Evolutionary conservation across 2,888 invertebrate genomes (phyloP), one percentile per base, ranked within the genome.

Genomic region (Parnassius glacialis): DNA sequence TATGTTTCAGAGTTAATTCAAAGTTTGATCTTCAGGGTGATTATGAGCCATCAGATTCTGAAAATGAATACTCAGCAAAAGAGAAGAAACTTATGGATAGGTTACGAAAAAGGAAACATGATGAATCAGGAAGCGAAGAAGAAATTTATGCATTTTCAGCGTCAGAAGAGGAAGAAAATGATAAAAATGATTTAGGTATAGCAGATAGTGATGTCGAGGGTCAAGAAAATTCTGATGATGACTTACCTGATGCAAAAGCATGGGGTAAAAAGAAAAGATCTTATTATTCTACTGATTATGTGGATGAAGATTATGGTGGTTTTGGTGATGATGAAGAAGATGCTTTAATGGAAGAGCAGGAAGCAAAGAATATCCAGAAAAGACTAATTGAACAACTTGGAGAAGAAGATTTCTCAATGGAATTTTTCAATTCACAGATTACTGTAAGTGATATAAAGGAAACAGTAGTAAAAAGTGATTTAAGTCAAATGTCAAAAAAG

Each of bases 201-300:
- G 94, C 94, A 9, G 93, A 94, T 64, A 95, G 94, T 84, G 97
- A 97, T 83, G 93, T 97, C 10, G 97, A 97, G 80, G 95, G 95
- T 0, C 93, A 94, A 68, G 94, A 93, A 65, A 93, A 93, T 66
- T 92, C 93, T 41, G 94, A 95, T 73, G 94, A 94, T 79, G 93
- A 94, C 74, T 87, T 97, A 67, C 97, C 97, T 0, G 94, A 97
- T 81, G 92, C 94, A 2, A 95, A 95, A 84, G 97, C 97, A 20
- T 98, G 98, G 98, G 98, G 98, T 53, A 95, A 94, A 76, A 95
- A 95, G 69, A 96, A 95, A 73, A 93, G 91, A 64, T 92, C 93
- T 45, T 98, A 94, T 81, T 98, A 97, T 85, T 94, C 95, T 57
- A 96, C 97, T 0, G 97, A 98, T 88, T 97, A 96, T 84, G 94